Evolutionary conservation across 2,113 vertebrate genomes (phyloP), one percentile per base, ranked within the genome.

Genomic region (Lepidothrix coronata): DNA sequence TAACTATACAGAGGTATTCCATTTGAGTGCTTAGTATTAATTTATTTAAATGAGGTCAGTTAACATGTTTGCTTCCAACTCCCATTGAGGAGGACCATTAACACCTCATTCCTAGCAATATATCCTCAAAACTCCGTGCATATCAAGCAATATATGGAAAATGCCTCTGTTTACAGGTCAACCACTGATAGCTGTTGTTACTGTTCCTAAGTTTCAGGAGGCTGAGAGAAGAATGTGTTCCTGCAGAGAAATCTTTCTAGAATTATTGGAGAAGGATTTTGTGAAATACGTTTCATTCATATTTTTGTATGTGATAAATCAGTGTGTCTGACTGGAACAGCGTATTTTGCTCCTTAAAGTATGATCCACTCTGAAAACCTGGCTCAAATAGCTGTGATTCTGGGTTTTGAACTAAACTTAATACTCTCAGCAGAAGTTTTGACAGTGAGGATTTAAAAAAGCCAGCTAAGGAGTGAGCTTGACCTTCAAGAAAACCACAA

Each of bases 31-130:
- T 92, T 19, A 17, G 20, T 37, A 89, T 52, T 91, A 28, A 82
- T 89, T 91, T 85, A 85, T 94, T 94, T 91, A 79, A 94, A 93
- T 85, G 28, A 94, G 62, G 44, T 76, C 21, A 24, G 23, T 89
- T 94, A 76, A 58, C 18, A 9, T 44, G 43, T 65, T 95, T 92
- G 21, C 35, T 85, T 80, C 43, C 13, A 85, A 1, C 20, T 89
- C 74, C 87, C 87, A 58, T 51, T 2, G 28, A 89, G 88, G 58
- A 70, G 71, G 18, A 58, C 78, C 71, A 31, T 83, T 85, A 85
- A 39, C 55, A 35, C 54, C 58, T 77, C 54, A 22, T 83, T 96
- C 61, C 44, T 87, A 43, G 70, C 35, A 73, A 35, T 13, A 33
- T 73, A 44, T 33, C 62, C 62, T 23, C 80, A 85, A 37, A 93